phyloP scores from a whole-genome alignment of 2,113 vertebrate genomes.

The Oreochromis aureus region DNA sequence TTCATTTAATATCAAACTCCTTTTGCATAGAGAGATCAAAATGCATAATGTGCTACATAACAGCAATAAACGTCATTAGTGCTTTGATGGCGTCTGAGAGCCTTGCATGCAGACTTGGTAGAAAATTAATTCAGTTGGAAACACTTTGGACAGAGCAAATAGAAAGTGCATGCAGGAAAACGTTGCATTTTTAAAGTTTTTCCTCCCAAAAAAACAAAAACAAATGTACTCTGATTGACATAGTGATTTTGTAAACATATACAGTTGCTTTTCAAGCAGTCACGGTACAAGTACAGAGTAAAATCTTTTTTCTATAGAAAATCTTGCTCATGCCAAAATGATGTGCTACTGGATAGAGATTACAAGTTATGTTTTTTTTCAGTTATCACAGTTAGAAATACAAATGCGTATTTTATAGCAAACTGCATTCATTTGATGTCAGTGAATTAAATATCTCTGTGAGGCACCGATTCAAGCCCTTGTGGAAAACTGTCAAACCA shows the following conservation, averaged over 20 bases:
- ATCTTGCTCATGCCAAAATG: slow-evolving; percentile 43
- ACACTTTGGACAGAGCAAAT: slow-evolving; percentile 33
- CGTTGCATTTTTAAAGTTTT: slow-evolving; percentile 12
- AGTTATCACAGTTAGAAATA: slow-evolving; percentile 23
- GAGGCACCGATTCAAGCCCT: slow-evolving; percentile 51
- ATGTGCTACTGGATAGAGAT: slow-evolving; percentile 8
- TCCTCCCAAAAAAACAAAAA: background rate
- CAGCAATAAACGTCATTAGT: slow-evolving; percentile 48
- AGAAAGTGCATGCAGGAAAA: slow-evolving; percentile 70
- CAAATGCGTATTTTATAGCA: slow-evolving; percentile 18
- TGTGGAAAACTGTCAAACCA: slow-evolving; percentile 27
- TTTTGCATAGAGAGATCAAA: slow-evolving; percentile 77
- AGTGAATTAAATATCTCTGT: background rate
- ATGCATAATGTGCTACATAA: slow-evolving; percentile 54
- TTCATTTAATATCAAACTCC: slow-evolving; percentile 88
- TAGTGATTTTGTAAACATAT: slow-evolving; percentile 53
- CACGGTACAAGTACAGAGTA: slow-evolving; percentile 52
- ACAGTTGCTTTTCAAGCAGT: slow-evolving; percentile 54
- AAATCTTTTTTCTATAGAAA: slow-evolving; percentile 50
- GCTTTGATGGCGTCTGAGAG: slow-evolving; percentile 13
- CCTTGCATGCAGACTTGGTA: slow-evolving; percentile 71
- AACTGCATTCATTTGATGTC: slow-evolving; percentile 6
- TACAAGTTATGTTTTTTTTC: slow-evolving; percentile 29
- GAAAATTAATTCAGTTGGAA: slow-evolving; percentile 23
- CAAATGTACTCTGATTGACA: slow-evolving; percentile 28